A percentile compares a stretch with the other conserved stretches of the same genome.
These are phyloP conservation scores for Incurvaria masculella DNA, from an alignment of 2,888 invertebrate genomes.

Conservation along the genomic window DNA sequence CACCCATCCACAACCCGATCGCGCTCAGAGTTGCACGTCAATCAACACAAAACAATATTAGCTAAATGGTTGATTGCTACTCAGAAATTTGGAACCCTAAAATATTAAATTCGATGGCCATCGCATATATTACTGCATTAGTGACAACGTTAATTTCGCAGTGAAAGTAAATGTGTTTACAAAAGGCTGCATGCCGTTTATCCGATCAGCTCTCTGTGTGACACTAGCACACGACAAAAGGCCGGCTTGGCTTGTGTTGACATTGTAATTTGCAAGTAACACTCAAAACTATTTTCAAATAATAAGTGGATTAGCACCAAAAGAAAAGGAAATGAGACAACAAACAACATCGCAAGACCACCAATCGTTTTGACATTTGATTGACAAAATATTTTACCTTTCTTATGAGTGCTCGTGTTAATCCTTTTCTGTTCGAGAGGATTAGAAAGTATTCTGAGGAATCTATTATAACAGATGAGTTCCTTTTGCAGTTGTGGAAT, in stretches of 20 bases:
- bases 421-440: constrained; percentile 26
- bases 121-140: no score
- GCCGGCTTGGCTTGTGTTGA: constrained; percentile 31
- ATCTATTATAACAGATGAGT: no score
- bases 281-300: background rate
- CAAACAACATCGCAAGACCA: constrained; percentile 32
- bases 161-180: background rate
- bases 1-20: no score
- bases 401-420: constrained; percentile 28
- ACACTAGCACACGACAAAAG: background rate
- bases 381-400: constrained; percentile 52
- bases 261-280: constrained; percentile 28
- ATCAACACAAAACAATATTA: no score
- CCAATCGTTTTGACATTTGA: constrained; percentile 39
- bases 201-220: background rate
- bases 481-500: no score
- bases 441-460: constrained; percentile 25
- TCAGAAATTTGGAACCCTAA: no score
- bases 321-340: constrained; percentile 30
- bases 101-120: no score
- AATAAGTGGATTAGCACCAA: background rate
- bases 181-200: background rate
- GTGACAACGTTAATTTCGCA: background rate
- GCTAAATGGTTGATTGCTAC: no score
- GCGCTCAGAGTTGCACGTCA: no score